Conservation (phyloP, 2,113 vertebrate genomes). For the Lophochroa leadbeateri region DNA sequence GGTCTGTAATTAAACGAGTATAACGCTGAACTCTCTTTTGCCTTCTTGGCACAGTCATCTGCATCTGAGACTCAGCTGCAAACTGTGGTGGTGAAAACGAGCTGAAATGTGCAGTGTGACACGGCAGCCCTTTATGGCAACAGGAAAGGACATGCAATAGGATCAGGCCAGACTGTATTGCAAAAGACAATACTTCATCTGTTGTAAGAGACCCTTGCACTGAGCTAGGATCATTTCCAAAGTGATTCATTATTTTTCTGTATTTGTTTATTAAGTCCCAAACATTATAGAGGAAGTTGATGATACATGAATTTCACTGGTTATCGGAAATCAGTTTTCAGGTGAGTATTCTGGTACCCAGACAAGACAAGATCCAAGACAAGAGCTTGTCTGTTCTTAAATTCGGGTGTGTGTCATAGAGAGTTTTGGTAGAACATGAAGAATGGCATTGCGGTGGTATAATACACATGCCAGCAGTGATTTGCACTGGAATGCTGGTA, state of each 20-base stretch:
- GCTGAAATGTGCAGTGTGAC: not conserved
- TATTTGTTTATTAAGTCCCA: not conserved
- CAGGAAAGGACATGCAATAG: not conserved
- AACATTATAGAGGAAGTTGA: not conserved
- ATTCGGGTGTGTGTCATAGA: not conserved
- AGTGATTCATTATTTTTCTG: not conserved
- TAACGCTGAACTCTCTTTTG: not conserved
- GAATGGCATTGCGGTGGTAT: not conserved
- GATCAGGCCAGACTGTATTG: not conserved
- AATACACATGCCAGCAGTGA: not conserved
- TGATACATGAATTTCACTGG: not conserved
- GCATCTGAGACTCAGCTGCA: not conserved
- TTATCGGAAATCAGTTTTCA: not conserved
- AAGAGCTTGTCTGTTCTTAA: not conserved
- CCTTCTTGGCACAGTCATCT: not conserved
- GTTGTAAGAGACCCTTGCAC: not conserved
- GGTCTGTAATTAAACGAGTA: not conserved
- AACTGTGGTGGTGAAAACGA: not conserved
- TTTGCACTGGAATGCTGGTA: not conserved
- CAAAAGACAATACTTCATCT: not conserved
- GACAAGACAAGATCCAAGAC: not conserved
- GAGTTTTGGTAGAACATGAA: not conserved
- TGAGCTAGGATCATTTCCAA: not conserved
- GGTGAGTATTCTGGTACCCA: not conserved
- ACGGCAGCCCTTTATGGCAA: not conserved